Conservation (phyloP, 2,113 vertebrate genomes). For the Pituophis catenifer region DNA sequence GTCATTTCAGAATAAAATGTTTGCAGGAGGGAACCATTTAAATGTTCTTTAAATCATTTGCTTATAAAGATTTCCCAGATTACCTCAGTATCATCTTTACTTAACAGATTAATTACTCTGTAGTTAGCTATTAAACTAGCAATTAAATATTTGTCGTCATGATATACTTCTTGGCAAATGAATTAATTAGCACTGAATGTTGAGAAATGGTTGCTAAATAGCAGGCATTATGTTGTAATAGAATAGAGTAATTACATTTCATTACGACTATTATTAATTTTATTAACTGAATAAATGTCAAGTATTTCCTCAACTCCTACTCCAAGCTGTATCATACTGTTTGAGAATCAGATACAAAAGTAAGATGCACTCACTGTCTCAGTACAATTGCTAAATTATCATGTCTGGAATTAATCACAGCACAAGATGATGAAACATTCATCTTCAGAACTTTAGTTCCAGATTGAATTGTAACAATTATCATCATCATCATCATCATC, state of each 20-base stretch:
- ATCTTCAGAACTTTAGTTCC: not conserved
- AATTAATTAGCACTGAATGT: slow-evolving; percentile 16
- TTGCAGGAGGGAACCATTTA: slow-evolving; percentile 31
- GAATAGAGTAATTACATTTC: slow-evolving; percentile 17
- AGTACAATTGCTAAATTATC: not conserved
- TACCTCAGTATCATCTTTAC: slow-evolving; percentile 13
- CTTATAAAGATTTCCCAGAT: slow-evolving; percentile 32
- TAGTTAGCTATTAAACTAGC: slow-evolving; percentile 32
- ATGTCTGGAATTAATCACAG: not conserved
- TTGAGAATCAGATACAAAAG: slow-evolving; percentile 1
- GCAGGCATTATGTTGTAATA: slow-evolving; percentile 3
- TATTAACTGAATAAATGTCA: not conserved
- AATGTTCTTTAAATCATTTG: slow-evolving; percentile 18
- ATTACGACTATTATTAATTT: slow-evolving; percentile 10
- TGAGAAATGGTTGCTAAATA: slow-evolving; percentile 8
- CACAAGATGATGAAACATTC: not conserved
- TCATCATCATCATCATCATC: not conserved
- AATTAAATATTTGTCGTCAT: slow-evolving; percentile 31
- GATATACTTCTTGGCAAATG: not conserved
- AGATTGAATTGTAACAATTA: not conserved
- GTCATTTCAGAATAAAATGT: slow-evolving; percentile 18
- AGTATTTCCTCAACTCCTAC: not conserved
- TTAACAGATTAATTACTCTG: slow-evolving; percentile 24
- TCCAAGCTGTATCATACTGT: not conserved
- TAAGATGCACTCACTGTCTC: not conserved